Conservation (phyloP, 2,888 invertebrate species). For the Rugalucina vietnamica region DNA sequence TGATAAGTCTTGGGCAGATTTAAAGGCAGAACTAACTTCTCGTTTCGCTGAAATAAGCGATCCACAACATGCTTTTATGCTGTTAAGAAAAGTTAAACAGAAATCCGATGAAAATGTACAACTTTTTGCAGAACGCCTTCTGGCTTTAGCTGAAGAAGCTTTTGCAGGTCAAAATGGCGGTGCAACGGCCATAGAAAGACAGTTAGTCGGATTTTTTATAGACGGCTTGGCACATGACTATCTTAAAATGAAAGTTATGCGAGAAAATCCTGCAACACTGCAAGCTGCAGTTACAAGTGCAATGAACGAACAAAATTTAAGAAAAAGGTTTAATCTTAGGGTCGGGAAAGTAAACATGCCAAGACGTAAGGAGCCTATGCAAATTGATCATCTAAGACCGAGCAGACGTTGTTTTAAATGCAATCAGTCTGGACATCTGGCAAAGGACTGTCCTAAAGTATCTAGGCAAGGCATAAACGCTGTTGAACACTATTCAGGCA, state of each 20-base stretch:
- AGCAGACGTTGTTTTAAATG: too few relatives aligned
- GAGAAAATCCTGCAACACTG: constrained; percentile 15
- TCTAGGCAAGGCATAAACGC: too few relatives aligned
- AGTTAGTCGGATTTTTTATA: constrained; percentile 19
- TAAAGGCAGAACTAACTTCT: neutral
- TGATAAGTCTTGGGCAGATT: neutral
- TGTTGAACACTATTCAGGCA: too few relatives aligned
- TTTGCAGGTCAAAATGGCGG: neutral
- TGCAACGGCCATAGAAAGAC: neutral
- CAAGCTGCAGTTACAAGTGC: constrained; percentile 15
- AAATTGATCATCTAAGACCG: neutral
- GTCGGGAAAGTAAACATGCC: too few relatives aligned
- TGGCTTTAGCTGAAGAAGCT: neutral
- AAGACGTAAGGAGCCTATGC: neutral
- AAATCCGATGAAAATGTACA: constrained; percentile 6
- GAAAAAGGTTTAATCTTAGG: constrained; percentile 1
- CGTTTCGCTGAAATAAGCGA: constrained; percentile 17
- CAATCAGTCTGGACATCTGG: too few relatives aligned
- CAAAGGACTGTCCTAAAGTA: too few relatives aligned
- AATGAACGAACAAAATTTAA: constrained; percentile 22
- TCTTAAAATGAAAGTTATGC: constrained; percentile 21
- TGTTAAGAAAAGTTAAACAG: constrained; percentile 17
- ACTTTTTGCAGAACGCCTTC: constrained; percentile 12
- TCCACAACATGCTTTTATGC: neutral
- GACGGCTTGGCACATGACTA: constrained; percentile 13